phyloP scores from a whole-genome alignment of 2,113 vertebrate species.

The Spea multiplicata region DNA sequence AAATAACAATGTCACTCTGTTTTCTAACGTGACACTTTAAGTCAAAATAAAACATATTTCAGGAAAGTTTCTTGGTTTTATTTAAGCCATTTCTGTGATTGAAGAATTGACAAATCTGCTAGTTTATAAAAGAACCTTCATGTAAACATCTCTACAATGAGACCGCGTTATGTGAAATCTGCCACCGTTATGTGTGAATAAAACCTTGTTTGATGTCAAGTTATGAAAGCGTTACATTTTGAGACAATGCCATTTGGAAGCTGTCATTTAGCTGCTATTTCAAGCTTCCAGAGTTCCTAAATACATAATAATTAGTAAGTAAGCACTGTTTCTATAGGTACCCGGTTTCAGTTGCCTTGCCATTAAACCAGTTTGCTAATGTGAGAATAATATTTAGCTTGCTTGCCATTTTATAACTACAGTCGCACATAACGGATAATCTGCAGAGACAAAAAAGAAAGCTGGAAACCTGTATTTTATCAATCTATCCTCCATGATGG shows the following conservation, averaged over 20 bases:
- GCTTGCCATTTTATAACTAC: not conserved
- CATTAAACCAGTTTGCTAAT: conserved; percentile 5
- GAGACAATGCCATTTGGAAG: conserved; percentile 5
- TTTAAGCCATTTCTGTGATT: conserved; percentile 44
- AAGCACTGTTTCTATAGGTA: conserved; percentile 16
- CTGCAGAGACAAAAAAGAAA: not conserved
- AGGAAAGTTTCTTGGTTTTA: conserved; percentile 46
- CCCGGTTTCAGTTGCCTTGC: not conserved
- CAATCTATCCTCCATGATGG: too few species aligned
- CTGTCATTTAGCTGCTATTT: conserved; percentile 14
- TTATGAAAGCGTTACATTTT: conserved; percentile 1
- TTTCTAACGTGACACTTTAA: conserved; percentile 53
- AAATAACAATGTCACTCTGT: conserved; percentile 41
- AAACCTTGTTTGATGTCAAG: conserved; percentile 12
- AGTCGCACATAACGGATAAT: not conserved
- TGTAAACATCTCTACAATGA: conserved; percentile 2
- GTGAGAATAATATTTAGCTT: conserved; percentile 4
- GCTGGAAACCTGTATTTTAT: too few species aligned
- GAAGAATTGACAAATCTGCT: conserved; percentile 37
- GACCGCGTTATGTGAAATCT: not conserved
- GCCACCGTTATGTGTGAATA: too few species aligned
- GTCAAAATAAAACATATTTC: conserved; percentile 46
- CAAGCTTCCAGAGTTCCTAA: conserved; percentile 17
- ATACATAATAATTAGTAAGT: conserved; percentile 13
- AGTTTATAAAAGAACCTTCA: not conserved